Conservation (phyloP, 1,140 invertebrate genomes). For the Melitaea cinxia region DNA sequence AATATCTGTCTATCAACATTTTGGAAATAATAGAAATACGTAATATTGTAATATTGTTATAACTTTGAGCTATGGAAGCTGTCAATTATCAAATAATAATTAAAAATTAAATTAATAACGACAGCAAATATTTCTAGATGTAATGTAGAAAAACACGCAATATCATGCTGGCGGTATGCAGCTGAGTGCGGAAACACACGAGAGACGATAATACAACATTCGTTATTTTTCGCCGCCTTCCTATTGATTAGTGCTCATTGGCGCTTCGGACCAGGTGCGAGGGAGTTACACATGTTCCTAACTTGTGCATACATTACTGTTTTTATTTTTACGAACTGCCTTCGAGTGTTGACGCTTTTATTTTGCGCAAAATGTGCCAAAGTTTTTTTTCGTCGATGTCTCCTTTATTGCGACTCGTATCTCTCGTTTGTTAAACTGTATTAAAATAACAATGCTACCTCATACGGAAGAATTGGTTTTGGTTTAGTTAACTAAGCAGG, state of each 20-base stretch:
- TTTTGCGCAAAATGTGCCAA: not conserved
- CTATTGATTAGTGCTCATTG: conserved; percentile 77
- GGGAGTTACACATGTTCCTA: conserved; percentile 18
- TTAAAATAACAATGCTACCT: too few species aligned
- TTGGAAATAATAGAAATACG: too few species aligned
- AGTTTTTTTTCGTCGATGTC: not conserved
- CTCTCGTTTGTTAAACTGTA: not conserved
- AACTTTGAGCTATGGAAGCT: too few species aligned
- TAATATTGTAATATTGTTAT: too few species aligned
- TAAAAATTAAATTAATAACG: too few species aligned
- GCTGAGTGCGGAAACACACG: conserved; percentile 61
- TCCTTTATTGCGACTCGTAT: conserved; percentile 1
- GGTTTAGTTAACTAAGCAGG: too few species aligned
- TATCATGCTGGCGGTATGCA: conserved; percentile 44
- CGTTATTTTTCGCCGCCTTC: conserved; percentile 77
- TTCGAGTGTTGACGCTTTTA: conserved; percentile 4
- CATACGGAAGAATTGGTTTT: too few species aligned
- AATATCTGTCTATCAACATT: too few species aligned
- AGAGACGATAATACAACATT: conserved; percentile 65
- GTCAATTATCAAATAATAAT: too few species aligned
- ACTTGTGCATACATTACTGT: conserved; percentile 11
- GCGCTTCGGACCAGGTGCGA: conserved; percentile 34
- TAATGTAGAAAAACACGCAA: not conserved
- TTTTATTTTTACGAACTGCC: not conserved
- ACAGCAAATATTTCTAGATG: not conserved